These are phyloP conservation scores for Reinhardtius hippoglossoides DNA, from an alignment of 2,113 vertebrate species.

Conservation along the genomic window DNA sequence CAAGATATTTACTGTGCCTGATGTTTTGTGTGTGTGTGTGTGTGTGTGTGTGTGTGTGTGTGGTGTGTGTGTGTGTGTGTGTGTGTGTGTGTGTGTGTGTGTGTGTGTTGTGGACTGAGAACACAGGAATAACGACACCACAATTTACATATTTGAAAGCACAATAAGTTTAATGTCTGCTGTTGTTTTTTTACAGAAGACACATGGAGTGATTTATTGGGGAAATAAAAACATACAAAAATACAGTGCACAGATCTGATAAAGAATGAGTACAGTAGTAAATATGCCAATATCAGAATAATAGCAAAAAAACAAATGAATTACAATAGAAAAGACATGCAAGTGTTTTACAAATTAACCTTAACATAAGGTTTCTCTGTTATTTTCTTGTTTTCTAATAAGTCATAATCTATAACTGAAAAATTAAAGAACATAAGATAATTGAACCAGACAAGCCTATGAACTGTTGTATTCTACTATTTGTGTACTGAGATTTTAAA, in stretches of 20 bases:
- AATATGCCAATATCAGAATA: not conserved
- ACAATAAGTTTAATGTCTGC: conserved; percentile 19
- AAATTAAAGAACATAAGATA: no score
- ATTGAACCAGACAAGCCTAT: no score
- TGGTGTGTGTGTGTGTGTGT: not conserved
- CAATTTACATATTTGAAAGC: conserved; percentile 1
- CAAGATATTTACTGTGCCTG: no score
- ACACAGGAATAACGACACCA: not conserved
- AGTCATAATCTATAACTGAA: no score
- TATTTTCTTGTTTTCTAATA: no score
- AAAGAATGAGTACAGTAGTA: conserved; percentile 19
- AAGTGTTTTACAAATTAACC: not conserved
- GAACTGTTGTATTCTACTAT: no score
- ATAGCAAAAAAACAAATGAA: not conserved
- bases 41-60: not conserved
- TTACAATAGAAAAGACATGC: not conserved
- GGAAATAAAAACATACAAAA: not conserved
- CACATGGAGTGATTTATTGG: not conserved
- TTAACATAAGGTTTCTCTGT: not conserved
- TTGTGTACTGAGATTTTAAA: no score
- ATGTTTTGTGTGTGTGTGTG: not conserved
- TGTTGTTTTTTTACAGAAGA: not conserved
- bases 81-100: not conserved
- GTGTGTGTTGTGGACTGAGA: not conserved
- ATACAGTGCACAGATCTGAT: not conserved